Evolutionary conservation across 2,113 vertebrate genomes (phyloP).

Genomic region (Rhombomys opimus): DNA sequence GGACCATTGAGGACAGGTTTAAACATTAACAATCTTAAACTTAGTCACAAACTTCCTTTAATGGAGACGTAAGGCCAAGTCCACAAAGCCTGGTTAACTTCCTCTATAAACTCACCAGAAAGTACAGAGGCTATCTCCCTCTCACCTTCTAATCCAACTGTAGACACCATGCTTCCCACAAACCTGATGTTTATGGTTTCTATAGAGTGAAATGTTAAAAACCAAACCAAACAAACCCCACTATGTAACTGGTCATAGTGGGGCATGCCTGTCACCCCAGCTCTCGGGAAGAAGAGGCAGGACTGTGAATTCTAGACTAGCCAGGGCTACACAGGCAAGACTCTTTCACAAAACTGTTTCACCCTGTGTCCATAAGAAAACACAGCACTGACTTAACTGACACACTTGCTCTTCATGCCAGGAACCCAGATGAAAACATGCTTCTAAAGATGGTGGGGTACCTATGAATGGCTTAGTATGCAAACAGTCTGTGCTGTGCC

Average conservation of each 20-base stretch:
- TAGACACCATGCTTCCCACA: background rate
- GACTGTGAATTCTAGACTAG: background rate
- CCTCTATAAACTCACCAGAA: background rate
- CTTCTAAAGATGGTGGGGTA: too few species aligned
- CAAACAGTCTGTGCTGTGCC: background rate
- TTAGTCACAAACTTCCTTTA: background rate
- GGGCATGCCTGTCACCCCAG: background rate
- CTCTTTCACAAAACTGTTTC: background rate
- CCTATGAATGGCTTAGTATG: background rate
- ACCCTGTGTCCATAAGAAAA: background rate
- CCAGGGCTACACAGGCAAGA: background rate
- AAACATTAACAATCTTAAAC: background rate
- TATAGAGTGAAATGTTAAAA: background rate
- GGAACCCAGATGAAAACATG: background rate
- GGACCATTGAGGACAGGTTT: background rate
- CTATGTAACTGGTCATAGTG: background rate
- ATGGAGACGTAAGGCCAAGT: background rate
- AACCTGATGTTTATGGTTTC: background rate
- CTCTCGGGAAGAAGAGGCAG: background rate
- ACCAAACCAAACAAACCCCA: background rate
- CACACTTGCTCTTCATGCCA: background rate
- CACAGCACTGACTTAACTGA: background rate
- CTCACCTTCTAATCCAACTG: background rate
- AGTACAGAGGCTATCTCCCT: background rate
- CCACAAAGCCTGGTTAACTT: background rate